Evolutionary conservation across 1,140 invertebrate genomes (phyloP).

Genomic region (Drosophila lowei): DNA sequence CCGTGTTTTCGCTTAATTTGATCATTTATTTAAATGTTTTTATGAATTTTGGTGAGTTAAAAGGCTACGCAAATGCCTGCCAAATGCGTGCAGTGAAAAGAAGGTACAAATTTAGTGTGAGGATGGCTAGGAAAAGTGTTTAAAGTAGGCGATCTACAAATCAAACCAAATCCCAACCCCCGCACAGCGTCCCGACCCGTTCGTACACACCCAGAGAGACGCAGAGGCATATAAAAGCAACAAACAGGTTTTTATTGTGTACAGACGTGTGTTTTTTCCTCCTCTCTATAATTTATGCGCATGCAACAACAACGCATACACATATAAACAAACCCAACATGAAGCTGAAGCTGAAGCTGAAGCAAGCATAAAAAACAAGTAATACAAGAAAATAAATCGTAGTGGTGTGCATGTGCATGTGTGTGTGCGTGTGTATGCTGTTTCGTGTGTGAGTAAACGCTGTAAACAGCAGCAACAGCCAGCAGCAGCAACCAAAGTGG

Average conservation of each 20-base stretch:
- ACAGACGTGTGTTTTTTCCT: constrained; percentile 68
- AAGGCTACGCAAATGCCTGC: neutral
- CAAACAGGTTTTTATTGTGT: constrained; percentile 81
- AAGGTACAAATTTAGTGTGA: constrained; percentile 8
- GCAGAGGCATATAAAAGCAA: constrained; percentile 62
- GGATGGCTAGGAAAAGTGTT: neutral
- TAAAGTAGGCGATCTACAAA: constrained; percentile 47
- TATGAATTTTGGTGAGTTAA: constrained; percentile 74
- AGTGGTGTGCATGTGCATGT: constrained; percentile 21
- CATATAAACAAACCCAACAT: constrained; percentile 64
- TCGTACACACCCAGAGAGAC: constrained; percentile 53
- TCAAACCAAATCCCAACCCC: constrained; percentile 56
- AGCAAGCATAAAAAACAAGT: constrained; percentile 70
- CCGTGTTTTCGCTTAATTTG: constrained; percentile 76
- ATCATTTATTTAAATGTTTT: constrained; percentile 73
- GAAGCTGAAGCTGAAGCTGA: constrained; percentile 43
- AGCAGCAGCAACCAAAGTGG: constrained; percentile 55
- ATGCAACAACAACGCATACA: constrained; percentile 56
- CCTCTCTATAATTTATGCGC: constrained; percentile 70
- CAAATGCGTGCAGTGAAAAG: constrained; percentile 1
- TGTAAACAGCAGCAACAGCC: constrained; percentile 71
- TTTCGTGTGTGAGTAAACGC: constrained; percentile 40
- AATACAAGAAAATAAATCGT: constrained; percentile 77
- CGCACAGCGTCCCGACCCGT: constrained; percentile 51
- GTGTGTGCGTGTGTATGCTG: constrained; percentile 8